Percentiles rank a stretch among this genome's conserved stretches.
phyloP scores from a whole-genome alignment of 2,113 vertebrate genomes.

The Rhizomys pruinosus region DNA sequence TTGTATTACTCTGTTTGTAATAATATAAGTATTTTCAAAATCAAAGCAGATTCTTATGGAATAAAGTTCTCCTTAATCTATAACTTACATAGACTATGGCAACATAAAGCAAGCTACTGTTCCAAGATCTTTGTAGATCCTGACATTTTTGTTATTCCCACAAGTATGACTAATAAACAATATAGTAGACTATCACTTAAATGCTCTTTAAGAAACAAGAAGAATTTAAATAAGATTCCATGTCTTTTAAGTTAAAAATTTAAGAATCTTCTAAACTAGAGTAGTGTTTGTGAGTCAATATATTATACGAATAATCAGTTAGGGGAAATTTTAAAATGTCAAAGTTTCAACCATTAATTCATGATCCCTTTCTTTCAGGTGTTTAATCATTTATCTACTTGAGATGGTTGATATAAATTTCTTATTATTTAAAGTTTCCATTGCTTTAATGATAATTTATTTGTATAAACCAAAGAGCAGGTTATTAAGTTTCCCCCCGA shows the following conservation, averaged over 20 bases:
- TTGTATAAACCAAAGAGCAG: not conserved
- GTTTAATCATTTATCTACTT: not conserved
- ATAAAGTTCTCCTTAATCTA: not conserved
- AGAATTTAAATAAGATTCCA: not conserved
- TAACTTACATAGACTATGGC: not conserved
- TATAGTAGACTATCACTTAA: not conserved
- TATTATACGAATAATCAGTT: not conserved
- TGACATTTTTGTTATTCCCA: slow-evolving; percentile 5
- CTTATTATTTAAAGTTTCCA: slow-evolving; percentile 7
- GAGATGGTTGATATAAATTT: not conserved
- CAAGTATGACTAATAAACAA: not conserved
- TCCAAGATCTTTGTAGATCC: not conserved
- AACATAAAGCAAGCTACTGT: not conserved
- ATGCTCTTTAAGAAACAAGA: slow-evolving; percentile 1
- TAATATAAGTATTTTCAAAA: slow-evolving; percentile 25
- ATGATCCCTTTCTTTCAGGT: not conserved
- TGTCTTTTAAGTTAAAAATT: slow-evolving; percentile 6
- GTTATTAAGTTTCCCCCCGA: not conserved
- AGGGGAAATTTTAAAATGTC: not conserved
- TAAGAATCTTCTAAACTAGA: not conserved
- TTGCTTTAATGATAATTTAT: not conserved
- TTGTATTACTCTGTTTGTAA: slow-evolving; percentile 6
- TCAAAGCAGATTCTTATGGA: not conserved
- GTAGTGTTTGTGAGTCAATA: not conserved
- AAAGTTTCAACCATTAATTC: slow-evolving; percentile 26